These are phyloP conservation scores for Hydrotaea cyrtoneurina DNA, from an alignment of 2,888 invertebrate genomes.

Conservation along the genomic window DNA sequence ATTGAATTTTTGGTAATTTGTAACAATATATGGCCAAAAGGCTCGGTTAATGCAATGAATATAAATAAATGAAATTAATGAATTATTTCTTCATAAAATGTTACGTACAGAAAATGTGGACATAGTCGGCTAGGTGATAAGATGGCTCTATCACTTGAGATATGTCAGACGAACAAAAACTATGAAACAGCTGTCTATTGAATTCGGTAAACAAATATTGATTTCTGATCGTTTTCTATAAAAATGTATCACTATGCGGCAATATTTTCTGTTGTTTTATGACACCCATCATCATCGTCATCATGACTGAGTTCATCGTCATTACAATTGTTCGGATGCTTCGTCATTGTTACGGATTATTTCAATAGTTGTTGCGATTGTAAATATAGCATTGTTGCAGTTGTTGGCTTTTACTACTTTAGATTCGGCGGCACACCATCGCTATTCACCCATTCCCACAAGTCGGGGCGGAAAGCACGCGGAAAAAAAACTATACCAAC, in stretches of 20 bases:
- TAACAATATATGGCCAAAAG: too few relatives aligned
- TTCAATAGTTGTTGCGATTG: conserved; percentile 39
- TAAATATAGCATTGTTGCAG: conserved; percentile 22
- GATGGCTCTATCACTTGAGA: too few relatives aligned
- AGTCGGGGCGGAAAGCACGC: not conserved
- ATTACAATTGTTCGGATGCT: not conserved
- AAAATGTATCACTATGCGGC: not conserved
- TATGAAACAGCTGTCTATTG: too few relatives aligned
- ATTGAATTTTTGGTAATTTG: too few relatives aligned
- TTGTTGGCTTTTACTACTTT: conserved; percentile 2
- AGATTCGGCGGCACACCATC: conserved; percentile 12
- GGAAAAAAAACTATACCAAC: not conserved
- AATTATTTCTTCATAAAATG: too few relatives aligned
- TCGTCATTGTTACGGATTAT: conserved; percentile 33
- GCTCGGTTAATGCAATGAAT: too few relatives aligned
- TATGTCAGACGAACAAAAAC: too few relatives aligned
- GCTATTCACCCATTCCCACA: not conserved
- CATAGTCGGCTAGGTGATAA: too few relatives aligned
- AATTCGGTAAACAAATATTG: too few relatives aligned
- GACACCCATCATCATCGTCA: conserved; percentile 4
- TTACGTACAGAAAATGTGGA: too few relatives aligned
- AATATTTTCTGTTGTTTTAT: conserved; percentile 7
- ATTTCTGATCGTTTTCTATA: too few relatives aligned
- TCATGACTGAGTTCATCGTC: conserved; percentile 13
- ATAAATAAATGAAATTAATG: too few relatives aligned